Evolutionary conservation across 2,888 invertebrate species (phyloP).

Genomic region (Eupeodes latifasciatus): DNA sequence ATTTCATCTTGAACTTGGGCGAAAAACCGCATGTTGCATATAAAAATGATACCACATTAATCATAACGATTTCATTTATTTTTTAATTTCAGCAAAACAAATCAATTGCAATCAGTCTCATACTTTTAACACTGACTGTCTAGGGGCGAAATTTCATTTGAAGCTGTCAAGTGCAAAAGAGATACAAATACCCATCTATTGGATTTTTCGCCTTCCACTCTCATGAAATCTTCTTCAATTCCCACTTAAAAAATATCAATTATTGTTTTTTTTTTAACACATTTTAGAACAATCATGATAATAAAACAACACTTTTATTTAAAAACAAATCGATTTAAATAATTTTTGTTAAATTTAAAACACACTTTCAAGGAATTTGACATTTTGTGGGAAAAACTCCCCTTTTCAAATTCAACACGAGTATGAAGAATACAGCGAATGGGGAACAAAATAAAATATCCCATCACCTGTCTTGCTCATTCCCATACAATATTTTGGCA

Average conservation of each 20-base stretch:
- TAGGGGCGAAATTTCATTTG: constrained; percentile 30
- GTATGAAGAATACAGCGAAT: constrained; percentile 33
- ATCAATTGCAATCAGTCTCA: constrained; percentile 11
- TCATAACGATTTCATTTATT: no score
- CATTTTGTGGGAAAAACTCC: constrained; percentile 16
- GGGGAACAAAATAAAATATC: constrained; percentile 50
- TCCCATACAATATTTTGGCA: constrained; percentile 74
- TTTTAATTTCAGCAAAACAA: background rate
- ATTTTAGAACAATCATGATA: background rate
- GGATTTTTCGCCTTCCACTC: constrained; percentile 15
- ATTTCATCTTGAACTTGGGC: no score
- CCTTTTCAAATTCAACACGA: background rate
- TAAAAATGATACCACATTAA: no score
- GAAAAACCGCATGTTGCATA: no score
- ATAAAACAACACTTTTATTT: background rate
- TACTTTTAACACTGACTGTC: constrained; percentile 41
- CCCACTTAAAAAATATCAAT: constrained; percentile 11
- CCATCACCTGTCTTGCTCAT: constrained; percentile 55
- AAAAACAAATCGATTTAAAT: background rate
- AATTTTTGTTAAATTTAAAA: background rate
- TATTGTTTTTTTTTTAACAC: background rate
- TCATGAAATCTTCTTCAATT: constrained; percentile 46
- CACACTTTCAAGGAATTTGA: constrained; percentile 14
- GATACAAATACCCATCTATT: constrained; percentile 29
- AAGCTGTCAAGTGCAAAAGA: constrained; percentile 56